Evolutionary conservation across 2,797 vertebrate species (phyloP), one percentile per base, ranked within the genome.

Genomic region (Vipera ursinii): DNA sequence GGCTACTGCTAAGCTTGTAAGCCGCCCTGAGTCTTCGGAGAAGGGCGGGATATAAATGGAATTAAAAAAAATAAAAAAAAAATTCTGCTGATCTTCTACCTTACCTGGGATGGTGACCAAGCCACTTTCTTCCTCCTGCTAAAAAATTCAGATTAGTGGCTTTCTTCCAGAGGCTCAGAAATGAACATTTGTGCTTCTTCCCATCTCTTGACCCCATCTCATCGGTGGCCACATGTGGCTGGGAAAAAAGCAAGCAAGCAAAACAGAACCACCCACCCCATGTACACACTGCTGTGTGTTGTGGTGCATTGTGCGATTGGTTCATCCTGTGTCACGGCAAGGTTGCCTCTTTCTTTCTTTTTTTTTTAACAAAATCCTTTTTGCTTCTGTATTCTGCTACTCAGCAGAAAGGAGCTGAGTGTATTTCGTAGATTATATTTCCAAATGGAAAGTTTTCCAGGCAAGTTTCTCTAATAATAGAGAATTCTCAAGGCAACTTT

Each of bases 391-490:
- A 94, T 14, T 94, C 96, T 0, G 53, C 94, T 93, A 87, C 92
- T 96, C 93, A 96, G 86, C 90, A 94, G 92, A 95, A 95, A 95
- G 73, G 93, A 93, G 73, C 93, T 95, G 89, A 93, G 94, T 87
- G 90, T 57, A 94, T 93, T 82, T 48, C 1, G 1, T 24, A 82
- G 78, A 24, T 48, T 48, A 82, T 82, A 82, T 82, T 82, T 82
- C 78, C 22, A 82, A 82, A 48, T 48, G 73, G 9, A 24, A 82
- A 48, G 78, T 82, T 82, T 82, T 24, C 78, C 4, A 0, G 3
- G 24, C 20, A 48, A 48, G 38, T 82, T 82, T 82, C 5, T 9
- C 38, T 7, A 24, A 48, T 48, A 82, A 10, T 48, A 24, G 44
- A 48, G 78, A 48, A 24, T 82, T 82, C 44, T 82, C 38, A 24